These are phyloP conservation scores for Apostichopus parvimensis DNA, from an alignment of 35 echinoderm and acorn worm genomes.

Conservation along the genomic window DNA sequence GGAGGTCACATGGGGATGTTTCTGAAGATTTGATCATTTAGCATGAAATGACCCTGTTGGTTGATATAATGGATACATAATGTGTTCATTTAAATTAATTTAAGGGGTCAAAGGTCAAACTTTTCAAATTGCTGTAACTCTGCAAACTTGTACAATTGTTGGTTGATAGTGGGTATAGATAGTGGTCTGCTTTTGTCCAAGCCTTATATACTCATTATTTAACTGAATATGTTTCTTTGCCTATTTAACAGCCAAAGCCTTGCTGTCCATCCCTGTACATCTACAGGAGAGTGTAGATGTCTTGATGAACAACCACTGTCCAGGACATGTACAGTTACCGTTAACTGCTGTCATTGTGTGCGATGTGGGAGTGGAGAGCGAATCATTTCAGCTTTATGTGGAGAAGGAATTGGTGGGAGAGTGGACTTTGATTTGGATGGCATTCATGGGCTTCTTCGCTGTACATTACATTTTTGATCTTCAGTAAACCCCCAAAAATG, in stretches of 20 bases:
- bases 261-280: background rate
- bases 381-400: constrained; percentile 22
- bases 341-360: constrained; percentile 15
- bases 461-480: constrained; percentile 12
- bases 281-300: constrained; percentile 11
- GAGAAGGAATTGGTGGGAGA: constrained; percentile 9
- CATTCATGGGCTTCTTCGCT: constrained; percentile 11
- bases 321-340: background rate
- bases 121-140: no score
- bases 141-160: no score
- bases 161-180: no score
- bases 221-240: background rate
- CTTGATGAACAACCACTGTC: background rate
- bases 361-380: background rate
- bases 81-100: no score
- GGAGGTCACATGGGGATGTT: no score
- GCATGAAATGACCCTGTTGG: no score
- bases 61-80: no score
- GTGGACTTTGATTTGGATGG: background rate
- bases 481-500: background rate
- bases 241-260: constrained; percentile 11
- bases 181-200: no score
- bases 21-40: no score
- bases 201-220: no score
- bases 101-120: no score